Evolutionary conservation across 2,888 invertebrate genomes (phyloP).

Genomic region (Antheraea yamamai): DNA sequence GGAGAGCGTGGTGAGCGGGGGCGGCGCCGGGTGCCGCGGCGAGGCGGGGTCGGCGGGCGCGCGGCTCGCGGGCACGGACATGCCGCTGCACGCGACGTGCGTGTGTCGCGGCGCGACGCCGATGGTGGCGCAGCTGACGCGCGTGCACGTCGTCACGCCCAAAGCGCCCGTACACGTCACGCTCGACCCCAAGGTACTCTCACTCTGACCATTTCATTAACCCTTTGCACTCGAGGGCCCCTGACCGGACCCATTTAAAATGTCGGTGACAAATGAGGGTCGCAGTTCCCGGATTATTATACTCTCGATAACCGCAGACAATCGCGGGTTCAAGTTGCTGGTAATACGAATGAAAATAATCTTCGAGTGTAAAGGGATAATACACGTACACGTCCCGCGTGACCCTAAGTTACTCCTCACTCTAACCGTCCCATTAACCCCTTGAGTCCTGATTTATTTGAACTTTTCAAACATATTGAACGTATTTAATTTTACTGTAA

Average conservation of each 20-base stretch:
- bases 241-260: too few species aligned
- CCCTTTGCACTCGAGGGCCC: too few species aligned
- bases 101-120: conserved; percentile 49
- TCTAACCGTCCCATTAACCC: too few species aligned
- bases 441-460: too few species aligned
- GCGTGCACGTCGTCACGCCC: conserved; percentile 83
- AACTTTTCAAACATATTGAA: too few species aligned
- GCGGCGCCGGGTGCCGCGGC: conserved; percentile 89
- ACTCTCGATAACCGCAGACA: too few species aligned
- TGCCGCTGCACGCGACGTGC: conserved; percentile 74
- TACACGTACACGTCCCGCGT: conserved; percentile 89
- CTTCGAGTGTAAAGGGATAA: too few species aligned
- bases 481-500: too few species aligned
- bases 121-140: conserved; percentile 51
- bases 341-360: too few species aligned
- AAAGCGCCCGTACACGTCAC: conserved; percentile 96
- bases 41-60: conserved; percentile 90
- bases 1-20: conserved; percentile 90
- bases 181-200: conserved; percentile 78
- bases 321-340: too few species aligned
- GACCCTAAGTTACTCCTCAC: conserved; percentile 64
- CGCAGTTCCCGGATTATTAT: too few species aligned
- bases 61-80: conserved; percentile 91
- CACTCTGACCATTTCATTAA: background rate
- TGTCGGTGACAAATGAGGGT: too few species aligned